Conservation (phyloP, 2,113 vertebrate species). For the Eclectus roratus region DNA sequence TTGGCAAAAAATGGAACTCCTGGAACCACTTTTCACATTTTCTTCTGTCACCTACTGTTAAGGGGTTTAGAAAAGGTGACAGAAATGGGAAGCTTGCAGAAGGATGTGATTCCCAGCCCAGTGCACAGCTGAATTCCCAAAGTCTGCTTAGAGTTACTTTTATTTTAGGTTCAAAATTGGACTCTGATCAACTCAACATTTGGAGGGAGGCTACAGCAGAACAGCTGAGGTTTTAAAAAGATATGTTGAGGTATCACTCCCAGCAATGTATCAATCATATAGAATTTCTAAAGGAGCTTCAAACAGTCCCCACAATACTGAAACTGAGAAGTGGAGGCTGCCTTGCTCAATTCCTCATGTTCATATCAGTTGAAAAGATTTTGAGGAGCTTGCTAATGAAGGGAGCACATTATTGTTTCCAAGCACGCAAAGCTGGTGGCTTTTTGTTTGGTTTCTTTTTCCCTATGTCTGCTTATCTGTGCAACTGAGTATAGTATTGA, state of each 20-base stretch:
- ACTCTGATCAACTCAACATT: conserved; percentile 40
- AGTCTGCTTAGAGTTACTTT: not conserved
- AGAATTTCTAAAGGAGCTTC: not conserved
- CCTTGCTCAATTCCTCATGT: not conserved
- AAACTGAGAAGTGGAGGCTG: not conserved
- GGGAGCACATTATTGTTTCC: not conserved
- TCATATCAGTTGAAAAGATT: not conserved
- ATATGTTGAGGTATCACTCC: not conserved
- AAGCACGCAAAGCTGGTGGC: not conserved
- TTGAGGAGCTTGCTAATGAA: not conserved
- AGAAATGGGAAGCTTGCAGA: not conserved
- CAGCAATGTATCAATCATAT: not conserved
- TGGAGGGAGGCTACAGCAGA: conserved; percentile 6
- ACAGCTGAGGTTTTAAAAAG: conserved; percentile 19
- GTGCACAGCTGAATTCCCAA: not conserved
- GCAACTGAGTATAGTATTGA: conserved; percentile 2
- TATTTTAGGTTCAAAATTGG: conserved; percentile 22
- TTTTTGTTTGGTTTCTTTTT: not conserved
- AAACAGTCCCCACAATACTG: not conserved
- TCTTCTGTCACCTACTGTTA: not conserved
- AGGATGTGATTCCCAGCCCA: not conserved
- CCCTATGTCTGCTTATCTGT: not conserved
- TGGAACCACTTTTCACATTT: not conserved
- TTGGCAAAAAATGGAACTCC: not conserved
- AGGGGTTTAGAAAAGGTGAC: not conserved